A percentile compares a stretch with the other conserved stretches of the same genome.
Evolutionary conservation across 2,888 invertebrate genomes (phyloP).

Genomic region (Cerastoderma edule): DNA sequence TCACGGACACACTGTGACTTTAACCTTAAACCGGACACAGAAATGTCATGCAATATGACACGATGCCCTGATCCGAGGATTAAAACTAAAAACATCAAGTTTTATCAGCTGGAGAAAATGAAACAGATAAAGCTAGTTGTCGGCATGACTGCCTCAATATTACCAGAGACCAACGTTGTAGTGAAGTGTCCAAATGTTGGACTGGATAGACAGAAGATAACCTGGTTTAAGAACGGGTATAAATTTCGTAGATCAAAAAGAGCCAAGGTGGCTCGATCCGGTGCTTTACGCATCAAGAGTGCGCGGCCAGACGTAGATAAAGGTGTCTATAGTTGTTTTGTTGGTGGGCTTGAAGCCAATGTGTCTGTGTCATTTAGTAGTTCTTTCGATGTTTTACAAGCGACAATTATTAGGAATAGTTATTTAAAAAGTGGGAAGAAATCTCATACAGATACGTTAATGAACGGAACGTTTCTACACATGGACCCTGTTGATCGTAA

Average conservation of each 20-base stretch:
- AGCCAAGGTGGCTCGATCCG: constrained; percentile 64
- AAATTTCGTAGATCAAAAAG: constrained; percentile 61
- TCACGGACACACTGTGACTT: constrained; percentile 66
- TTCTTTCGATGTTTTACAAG: constrained; percentile 70
- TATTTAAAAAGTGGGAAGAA: constrained; percentile 28
- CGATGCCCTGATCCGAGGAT: constrained; percentile 72
- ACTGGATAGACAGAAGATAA: constrained; percentile 71
- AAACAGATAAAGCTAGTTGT: constrained; percentile 71
- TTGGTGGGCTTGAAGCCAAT: constrained; percentile 70
- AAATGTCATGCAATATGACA: constrained; percentile 66
- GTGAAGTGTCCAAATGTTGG: constrained; percentile 77
- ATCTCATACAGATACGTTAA: constrained; percentile 33
- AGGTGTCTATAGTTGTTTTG: constrained; percentile 77
- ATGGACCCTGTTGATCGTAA: constrained; percentile 74
- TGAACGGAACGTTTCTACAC: constrained; percentile 58
- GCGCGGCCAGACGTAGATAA: constrained; percentile 70
- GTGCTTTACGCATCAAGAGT: constrained; percentile 70
- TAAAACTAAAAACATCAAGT: constrained; percentile 67
- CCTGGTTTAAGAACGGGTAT: constrained; percentile 76
- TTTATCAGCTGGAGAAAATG: constrained; percentile 76
- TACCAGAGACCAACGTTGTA: constrained; percentile 77
- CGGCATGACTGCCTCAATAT: constrained; percentile 74
- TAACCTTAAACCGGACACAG: constrained; percentile 64
- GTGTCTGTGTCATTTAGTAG: constrained; percentile 71
- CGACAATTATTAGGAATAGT: constrained; percentile 68